A percentile compares a stretch with the other conserved stretches of the same genome.
Evolutionary conservation across 2,888 invertebrate genomes (phyloP).

Genomic region (Arrhopalites spinosus): DNA sequence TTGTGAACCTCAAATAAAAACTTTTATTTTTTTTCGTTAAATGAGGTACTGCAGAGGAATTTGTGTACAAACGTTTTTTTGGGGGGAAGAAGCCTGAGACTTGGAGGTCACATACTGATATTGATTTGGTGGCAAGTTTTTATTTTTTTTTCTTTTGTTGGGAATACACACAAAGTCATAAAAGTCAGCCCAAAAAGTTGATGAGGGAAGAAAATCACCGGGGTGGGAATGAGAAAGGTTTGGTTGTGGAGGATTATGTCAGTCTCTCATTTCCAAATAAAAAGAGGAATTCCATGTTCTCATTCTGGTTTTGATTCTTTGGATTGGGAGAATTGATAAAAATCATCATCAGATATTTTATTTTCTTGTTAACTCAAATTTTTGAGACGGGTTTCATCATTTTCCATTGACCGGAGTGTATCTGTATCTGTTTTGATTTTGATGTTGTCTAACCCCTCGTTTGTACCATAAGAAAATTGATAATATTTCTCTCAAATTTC

Average conservation of each 20-base stretch:
- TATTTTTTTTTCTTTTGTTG: background rate
- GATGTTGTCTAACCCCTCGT: background rate
- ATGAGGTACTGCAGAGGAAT: too few species aligned
- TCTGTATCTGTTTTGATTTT: background rate
- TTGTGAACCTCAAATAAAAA: too few species aligned
- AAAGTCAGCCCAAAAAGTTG: background rate
- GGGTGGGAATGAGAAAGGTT: background rate
- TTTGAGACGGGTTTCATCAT: background rate
- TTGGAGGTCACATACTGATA: constrained; percentile 11
- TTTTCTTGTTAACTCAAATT: background rate
- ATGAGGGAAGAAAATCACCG: constrained; percentile 1
- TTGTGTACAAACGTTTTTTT: too few species aligned
- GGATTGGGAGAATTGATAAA: background rate
- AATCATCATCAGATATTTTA: background rate
- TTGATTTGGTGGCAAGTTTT: constrained; percentile 9
- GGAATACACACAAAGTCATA: background rate
- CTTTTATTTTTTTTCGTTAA: too few species aligned
- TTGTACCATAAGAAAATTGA: background rate
- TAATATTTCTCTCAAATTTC: background rate
- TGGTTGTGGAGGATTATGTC: background rate
- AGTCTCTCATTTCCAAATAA: background rate
- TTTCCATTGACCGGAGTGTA: background rate
- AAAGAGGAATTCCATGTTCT: background rate
- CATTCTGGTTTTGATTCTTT: too few species aligned
- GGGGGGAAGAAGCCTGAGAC: too few species aligned